Base-by-base conservation (phyloP, 2,888 invertebrate species). In the Andrena chrysosceles region DNA sequence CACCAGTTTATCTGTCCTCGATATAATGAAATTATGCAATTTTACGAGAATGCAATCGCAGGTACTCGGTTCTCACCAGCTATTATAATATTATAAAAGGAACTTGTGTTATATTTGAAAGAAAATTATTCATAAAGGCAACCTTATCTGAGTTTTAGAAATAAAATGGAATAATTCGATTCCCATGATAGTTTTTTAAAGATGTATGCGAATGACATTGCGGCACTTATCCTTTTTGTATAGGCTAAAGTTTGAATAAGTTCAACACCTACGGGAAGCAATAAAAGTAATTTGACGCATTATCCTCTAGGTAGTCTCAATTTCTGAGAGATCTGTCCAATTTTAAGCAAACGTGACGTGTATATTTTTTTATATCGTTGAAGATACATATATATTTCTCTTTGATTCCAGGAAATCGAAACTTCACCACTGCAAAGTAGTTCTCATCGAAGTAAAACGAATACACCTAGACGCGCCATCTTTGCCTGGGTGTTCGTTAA, bases 401-500 rank as follows among this genome's bases (percentile, higher is more conserved):
- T 26, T 8, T 54, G 7, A 4, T 31, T 70, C 13, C 66, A 80
- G 69, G 54, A 35, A 26, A 49, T 35, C 2, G 48, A 67, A 35
- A 23, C 10, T 7, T n/a, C 10, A 13, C 16, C 1, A 26, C 16
- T 35, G 20, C 0, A 6, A n/a, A 26, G 16, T 1, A 29, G n/a
- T 16, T n/a, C 10, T 2, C 6, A 4, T 8, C 29, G 23, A 13
- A 23, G 29, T 26, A 35, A 48, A 6, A 0, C 20, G 0, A 8
- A 42, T 4, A 29, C 49, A 26, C 59, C 72, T 0, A 69, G 29
- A n/a, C 29, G 8, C 5, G 31, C 64, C 2, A 35, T 68, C 8
- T 52, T 75, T 8, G 48, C 84, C 42, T 89, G 91, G 91, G 87
- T 90, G 10, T 0, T 89, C 4, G 64, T 85, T 13, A 85, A 71